Percentiles rank a stretch among this genome's conserved stretches.
Conservation (phyloP, 2,113 vertebrate species). For the Campylomormyrus numenius region DNA sequence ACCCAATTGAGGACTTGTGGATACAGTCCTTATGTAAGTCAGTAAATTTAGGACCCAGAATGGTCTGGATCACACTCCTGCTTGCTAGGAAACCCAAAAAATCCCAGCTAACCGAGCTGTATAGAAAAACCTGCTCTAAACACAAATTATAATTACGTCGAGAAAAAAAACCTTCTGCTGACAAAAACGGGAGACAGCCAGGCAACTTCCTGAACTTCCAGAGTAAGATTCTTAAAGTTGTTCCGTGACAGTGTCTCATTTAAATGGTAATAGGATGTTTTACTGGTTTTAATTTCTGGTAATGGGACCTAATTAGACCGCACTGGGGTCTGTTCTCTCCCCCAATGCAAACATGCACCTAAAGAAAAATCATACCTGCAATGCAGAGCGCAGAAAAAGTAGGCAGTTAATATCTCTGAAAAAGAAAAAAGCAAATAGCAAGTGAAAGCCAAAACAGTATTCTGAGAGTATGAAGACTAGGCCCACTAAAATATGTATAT, state of each 20-base stretch:
- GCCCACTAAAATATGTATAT: background rate
- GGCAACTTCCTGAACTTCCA: background rate
- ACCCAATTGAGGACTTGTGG: background rate
- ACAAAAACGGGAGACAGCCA: background rate
- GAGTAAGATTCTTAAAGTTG: background rate
- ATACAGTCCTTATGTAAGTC: background rate
- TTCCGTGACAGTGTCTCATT: background rate
- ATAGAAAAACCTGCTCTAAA: background rate
- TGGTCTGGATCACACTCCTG: background rate
- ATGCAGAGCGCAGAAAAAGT: background rate
- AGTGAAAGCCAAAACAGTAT: background rate
- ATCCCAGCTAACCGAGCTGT: background rate
- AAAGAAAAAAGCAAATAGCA: background rate
- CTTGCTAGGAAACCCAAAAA: background rate
- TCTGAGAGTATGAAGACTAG: background rate
- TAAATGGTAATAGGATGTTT: conserved; percentile 4
- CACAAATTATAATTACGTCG: background rate
- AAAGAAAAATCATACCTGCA: background rate
- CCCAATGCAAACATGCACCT: background rate
- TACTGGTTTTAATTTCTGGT: background rate
- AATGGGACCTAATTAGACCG: background rate
- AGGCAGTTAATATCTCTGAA: background rate
- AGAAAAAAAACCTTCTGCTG: background rate
- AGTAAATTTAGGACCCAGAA: background rate
- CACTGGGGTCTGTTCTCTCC: background rate